Evolutionary conservation across 2,113 vertebrate species (phyloP).

Genomic region (Pelodiscus sinensis): DNA sequence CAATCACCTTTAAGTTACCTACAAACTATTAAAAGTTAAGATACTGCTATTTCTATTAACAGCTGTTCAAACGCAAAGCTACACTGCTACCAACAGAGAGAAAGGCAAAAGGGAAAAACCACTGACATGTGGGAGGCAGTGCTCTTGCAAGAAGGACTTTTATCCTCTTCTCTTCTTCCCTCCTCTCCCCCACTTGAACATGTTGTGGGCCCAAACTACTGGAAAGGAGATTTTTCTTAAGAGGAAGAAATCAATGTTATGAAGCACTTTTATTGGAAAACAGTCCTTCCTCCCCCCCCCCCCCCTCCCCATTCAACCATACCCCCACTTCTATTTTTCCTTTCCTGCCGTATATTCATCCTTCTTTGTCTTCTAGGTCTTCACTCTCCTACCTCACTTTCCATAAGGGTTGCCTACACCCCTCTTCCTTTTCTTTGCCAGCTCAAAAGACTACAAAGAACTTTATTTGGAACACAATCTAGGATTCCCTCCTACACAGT

Average conservation of each 20-base stretch:
- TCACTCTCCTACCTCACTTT: background rate
- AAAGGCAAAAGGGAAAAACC: background rate
- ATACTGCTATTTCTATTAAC: background rate
- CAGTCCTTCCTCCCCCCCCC: background rate
- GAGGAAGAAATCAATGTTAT: background rate
- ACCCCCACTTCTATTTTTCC: background rate
- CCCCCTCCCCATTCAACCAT: background rate
- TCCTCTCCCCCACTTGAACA: background rate
- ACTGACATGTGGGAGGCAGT: background rate
- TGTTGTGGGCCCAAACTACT: background rate
- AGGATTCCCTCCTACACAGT: background rate
- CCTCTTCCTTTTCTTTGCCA: background rate
- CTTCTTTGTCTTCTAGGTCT: background rate
- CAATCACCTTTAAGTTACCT: background rate
- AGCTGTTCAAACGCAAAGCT: background rate
- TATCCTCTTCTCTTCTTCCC: too few species aligned
- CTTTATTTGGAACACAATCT: background rate
- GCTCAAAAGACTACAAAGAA: background rate
- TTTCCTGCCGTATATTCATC: background rate
- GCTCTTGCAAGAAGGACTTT: background rate
- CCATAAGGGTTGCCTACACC: background rate
- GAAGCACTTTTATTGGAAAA: background rate
- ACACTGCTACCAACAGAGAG: background rate
- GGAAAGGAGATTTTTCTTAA: background rate
- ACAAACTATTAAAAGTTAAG: background rate